Evolutionary conservation across 2,113 vertebrate genomes (phyloP).

Genomic region (Craseonycteris thonglongyai): DNA sequence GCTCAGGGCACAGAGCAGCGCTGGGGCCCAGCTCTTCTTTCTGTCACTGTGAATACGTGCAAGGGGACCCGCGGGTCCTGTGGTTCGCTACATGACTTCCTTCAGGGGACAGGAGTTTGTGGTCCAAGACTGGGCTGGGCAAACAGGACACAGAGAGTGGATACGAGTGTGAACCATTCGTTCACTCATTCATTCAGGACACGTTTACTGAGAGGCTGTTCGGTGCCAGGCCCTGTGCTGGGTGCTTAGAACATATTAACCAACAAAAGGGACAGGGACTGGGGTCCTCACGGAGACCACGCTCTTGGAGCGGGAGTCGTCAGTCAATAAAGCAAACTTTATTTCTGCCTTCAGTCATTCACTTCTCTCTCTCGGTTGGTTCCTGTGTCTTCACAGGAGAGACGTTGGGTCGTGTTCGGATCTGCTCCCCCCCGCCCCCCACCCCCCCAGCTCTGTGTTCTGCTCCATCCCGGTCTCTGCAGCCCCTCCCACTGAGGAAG

Average conservation of each 20-base stretch:
- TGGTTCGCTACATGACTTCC: not conserved
- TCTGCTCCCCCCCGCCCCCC: too few relatives aligned
- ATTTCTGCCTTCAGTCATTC: not conserved
- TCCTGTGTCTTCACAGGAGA: not conserved
- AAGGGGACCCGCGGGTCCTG: not conserved
- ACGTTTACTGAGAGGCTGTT: not conserved
- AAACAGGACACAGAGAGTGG: not conserved
- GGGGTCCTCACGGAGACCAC: not conserved
- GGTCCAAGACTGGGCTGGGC: not conserved
- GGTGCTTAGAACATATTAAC: not conserved
- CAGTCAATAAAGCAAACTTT: not conserved
- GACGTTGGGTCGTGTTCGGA: not conserved
- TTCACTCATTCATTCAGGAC: not conserved
- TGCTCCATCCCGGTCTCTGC: not conserved
- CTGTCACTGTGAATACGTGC: fast-evolving
- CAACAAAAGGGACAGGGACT: not conserved
- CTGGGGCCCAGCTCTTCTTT: not conserved
- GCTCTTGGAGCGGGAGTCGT: not conserved
- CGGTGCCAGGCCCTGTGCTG: not conserved
- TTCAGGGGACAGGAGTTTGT: not conserved
- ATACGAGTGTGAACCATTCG: not conserved
- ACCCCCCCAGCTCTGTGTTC: not conserved
- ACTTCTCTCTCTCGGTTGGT: not conserved
- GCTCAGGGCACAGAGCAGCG: too few relatives aligned
- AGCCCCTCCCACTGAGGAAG: not conserved